Evolutionary conservation across 2,797 vertebrate species (phyloP).

Genomic region (Chlorospingus semifuscus): DNA sequence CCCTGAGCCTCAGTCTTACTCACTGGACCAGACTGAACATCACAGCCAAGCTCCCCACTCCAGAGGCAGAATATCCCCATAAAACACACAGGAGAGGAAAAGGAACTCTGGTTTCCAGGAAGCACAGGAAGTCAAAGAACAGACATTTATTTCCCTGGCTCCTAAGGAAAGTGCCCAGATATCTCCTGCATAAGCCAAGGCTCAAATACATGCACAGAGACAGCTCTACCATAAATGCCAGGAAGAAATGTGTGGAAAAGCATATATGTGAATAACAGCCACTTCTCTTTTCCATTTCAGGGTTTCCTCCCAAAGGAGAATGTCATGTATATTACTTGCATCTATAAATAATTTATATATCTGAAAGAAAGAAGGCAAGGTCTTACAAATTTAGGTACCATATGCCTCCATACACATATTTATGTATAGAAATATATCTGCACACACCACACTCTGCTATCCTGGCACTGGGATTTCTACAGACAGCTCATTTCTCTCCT

Average conservation of each 20-base stretch:
- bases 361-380: background rate
- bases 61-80: background rate
- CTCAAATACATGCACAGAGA: background rate
- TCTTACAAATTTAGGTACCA: background rate
- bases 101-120: background rate
- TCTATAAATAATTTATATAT: conserved; percentile 24
- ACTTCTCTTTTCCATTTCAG: background rate
- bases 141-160: background rate
- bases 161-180: background rate
- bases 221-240: background rate
- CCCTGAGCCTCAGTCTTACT: background rate
- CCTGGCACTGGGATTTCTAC: background rate
- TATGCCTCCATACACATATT: conserved; percentile 14
- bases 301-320: background rate
- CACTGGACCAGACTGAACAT: background rate
- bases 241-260: background rate
- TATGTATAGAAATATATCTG: background rate
- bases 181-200: background rate
- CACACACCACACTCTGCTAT: background rate
- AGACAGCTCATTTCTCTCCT: background rate
- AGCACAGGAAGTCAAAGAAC: background rate
- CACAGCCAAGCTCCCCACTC: background rate
- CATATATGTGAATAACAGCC: background rate
- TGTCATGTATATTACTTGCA: background rate
- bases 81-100: background rate